Conservation (phyloP, 2,113 vertebrate species). For the Cairina moschata region DNA sequence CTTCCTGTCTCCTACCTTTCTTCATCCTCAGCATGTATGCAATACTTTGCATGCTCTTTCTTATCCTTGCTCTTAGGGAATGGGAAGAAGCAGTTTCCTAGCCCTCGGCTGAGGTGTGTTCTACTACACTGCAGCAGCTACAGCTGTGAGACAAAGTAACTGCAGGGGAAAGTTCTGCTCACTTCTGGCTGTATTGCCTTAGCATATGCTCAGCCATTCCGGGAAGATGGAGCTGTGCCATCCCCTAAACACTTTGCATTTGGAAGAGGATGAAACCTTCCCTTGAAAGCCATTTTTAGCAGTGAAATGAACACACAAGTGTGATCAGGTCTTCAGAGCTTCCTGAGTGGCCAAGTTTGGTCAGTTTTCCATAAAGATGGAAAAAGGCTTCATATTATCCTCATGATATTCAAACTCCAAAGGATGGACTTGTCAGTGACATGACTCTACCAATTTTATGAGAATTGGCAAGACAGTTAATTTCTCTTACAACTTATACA, state of each 20-base stretch:
- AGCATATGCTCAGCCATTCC: background rate
- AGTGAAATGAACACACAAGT: background rate
- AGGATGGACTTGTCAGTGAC: slow-evolving; percentile 6
- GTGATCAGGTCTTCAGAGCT: background rate
- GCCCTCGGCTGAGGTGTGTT: background rate
- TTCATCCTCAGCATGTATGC: background rate
- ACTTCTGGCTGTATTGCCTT: background rate
- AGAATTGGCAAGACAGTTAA: background rate
- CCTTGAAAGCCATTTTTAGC: background rate
- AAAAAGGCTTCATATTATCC: background rate
- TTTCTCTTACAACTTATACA: background rate
- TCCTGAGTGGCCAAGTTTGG: background rate
- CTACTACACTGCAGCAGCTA: background rate
- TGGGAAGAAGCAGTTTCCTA: background rate
- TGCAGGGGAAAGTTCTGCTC: background rate
- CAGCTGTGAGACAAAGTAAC: background rate
- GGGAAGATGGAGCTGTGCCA: background rate
- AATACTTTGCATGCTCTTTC: background rate
- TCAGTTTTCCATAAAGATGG: background rate
- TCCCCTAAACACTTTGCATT: background rate
- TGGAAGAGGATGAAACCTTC: background rate
- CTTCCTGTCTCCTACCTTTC: background rate
- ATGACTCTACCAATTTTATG: background rate
- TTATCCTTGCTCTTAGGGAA: background rate
- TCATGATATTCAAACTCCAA: background rate